Percentiles rank a stretch among this genome's conserved stretches.
phyloP scores from a whole-genome alignment of 1,140 invertebrate genomes.

The Brachystomella parvula region DNA sequence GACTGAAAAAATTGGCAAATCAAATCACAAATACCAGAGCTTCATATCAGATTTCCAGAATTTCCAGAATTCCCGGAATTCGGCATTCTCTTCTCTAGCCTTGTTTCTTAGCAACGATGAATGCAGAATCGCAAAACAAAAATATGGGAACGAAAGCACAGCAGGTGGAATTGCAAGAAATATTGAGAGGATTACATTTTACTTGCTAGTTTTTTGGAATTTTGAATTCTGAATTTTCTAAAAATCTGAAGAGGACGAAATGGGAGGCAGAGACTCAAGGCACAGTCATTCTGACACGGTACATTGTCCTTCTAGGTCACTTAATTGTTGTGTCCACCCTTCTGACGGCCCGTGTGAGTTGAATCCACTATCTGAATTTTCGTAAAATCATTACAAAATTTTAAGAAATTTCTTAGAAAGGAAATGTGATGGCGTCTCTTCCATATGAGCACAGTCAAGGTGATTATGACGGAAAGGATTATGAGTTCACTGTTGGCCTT shows the following conservation, averaged over 20 bases:
- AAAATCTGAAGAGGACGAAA: not conserved
- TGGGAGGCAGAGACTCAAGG: not conserved
- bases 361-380: not conserved
- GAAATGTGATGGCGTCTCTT: not conserved
- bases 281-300: not conserved
- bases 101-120: too few species aligned
- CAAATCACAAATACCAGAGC: too few species aligned
- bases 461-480: not conserved
- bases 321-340: not conserved
- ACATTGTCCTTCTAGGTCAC: not conserved
- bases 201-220: too few species aligned
- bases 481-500: slow-evolving; percentile 5
- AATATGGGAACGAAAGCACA: not conserved
- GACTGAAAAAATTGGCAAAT: too few species aligned
- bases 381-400: not conserved
- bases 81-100: not conserved
- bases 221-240: not conserved
- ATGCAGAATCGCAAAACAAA: too few species aligned
- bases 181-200: too few species aligned
- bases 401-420: not conserved
- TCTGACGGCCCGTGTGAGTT: not conserved
- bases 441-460: not conserved
- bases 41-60: too few species aligned
- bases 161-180: too few species aligned
- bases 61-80: too few species aligned